A percentile compares a stretch with the other conserved stretches of the same genome.
Evolutionary conservation across 2,113 vertebrate genomes (phyloP).

Genomic region (Halcyon malimbica): DNA sequence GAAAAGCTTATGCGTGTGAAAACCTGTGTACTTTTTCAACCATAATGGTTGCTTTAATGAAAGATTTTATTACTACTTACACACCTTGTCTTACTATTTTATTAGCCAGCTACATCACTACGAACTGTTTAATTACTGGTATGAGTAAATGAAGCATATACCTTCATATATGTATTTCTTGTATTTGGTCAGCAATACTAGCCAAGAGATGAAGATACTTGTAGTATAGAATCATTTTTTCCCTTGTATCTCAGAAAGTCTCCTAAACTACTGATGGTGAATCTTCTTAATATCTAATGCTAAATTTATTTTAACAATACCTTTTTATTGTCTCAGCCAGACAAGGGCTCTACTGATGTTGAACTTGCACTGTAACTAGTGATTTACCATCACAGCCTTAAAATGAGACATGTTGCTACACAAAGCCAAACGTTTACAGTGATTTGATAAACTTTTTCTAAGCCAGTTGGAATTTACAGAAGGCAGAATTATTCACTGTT

Average conservation of each 20-base stretch:
- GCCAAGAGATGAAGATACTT: neutral
- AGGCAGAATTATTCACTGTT: neutral
- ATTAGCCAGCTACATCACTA: neutral
- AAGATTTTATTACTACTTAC: neutral
- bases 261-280: neutral
- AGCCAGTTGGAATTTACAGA: neutral
- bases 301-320: neutral
- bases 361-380: neutral
- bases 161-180: neutral
- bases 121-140: neutral
- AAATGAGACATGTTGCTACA: neutral
- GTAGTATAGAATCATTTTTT: neutral
- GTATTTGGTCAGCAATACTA: neutral
- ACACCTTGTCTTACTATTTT: neutral
- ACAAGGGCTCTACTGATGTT: neutral
- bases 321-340: neutral
- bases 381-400: neutral
- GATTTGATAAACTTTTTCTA: neutral
- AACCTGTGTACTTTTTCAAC: neutral
- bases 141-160: neutral
- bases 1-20: neutral
- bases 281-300: neutral
- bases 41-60: neutral
- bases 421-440: neutral
- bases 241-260: neutral